Conservation (phyloP, 2,797 vertebrate genomes). For the Chaunax sp. region DNA sequence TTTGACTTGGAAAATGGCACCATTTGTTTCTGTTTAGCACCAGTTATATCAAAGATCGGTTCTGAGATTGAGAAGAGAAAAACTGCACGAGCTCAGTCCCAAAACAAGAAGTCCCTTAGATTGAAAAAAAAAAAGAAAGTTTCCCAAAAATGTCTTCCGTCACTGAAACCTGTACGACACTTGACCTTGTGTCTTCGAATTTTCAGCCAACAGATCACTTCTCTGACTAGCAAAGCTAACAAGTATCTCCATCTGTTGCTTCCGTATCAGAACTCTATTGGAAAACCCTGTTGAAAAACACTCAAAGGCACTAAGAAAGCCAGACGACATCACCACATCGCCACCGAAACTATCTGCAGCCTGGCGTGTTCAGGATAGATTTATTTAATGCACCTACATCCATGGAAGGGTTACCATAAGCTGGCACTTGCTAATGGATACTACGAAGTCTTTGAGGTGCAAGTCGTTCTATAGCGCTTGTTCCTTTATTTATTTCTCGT, state of each 20-base stretch:
- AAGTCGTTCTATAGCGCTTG: slow-evolving; percentile 57
- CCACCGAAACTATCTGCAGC: slow-evolving; percentile 67
- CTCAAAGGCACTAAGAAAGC: slow-evolving; percentile 87
- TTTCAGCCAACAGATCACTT: slow-evolving; percentile 48
- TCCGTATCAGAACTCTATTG: slow-evolving; percentile 39
- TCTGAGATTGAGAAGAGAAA: slow-evolving; percentile 92
- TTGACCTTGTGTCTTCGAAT: slow-evolving; percentile 58
- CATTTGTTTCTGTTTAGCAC: slow-evolving; percentile 86
- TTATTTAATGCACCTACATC: slow-evolving; percentile 60
- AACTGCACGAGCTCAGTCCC: slow-evolving; percentile 81
- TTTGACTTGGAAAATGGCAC: slow-evolving; percentile 79
- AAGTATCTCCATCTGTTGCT: slow-evolving; percentile 39
- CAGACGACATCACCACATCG: slow-evolving; percentile 74
- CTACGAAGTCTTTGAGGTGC: slow-evolving; percentile 70
- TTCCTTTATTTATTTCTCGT: slow-evolving; percentile 45
- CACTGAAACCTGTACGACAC: slow-evolving; percentile 50
- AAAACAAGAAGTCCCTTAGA: slow-evolving; percentile 67
- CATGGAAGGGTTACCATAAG: slow-evolving; percentile 49
- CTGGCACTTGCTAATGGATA: slow-evolving; percentile 64
- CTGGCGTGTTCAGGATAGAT: slow-evolving; percentile 70
- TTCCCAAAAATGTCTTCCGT: slow-evolving; percentile 44
- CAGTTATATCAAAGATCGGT: slow-evolving; percentile 85
- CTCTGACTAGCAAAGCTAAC: slow-evolving; percentile 50
- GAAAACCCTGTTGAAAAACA: slow-evolving; percentile 83
- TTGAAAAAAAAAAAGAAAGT: slow-evolving; percentile 32